Evolutionary conservation across 2,113 vertebrate genomes (phyloP).

Genomic region (Poicephalus gulielmi): DNA sequence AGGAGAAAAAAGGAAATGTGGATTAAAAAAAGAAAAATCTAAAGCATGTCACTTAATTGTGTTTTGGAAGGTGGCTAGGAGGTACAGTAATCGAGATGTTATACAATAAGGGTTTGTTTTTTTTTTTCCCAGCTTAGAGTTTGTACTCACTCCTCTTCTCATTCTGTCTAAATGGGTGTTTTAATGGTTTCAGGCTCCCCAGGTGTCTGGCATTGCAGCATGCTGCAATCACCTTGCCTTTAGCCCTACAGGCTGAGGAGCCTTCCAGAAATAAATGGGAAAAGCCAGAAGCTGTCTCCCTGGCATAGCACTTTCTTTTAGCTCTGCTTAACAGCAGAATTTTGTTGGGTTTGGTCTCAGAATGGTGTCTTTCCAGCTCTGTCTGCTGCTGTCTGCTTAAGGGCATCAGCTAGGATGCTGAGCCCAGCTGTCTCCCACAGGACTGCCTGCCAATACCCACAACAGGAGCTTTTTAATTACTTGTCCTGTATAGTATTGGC

Average conservation of each 20-base stretch:
- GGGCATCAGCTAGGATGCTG: not conserved
- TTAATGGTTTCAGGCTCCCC: slow-evolving; percentile 15
- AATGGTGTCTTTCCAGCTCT: not conserved
- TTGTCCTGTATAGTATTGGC: not conserved
- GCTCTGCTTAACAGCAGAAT: not conserved
- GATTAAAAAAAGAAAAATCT: not conserved
- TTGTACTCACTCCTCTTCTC: not conserved
- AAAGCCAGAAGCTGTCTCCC: slow-evolving; percentile 38
- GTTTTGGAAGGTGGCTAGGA: not conserved
- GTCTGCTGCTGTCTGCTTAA: not conserved
- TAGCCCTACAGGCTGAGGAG: not conserved
- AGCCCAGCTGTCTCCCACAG: not conserved
- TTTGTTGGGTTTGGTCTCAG: not conserved
- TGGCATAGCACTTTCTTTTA: not conserved
- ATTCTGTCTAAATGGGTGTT: not conserved
- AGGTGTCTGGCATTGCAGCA: not conserved
- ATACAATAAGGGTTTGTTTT: not conserved
- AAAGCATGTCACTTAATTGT: not conserved
- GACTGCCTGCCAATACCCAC: not conserved
- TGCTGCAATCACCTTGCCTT: slow-evolving; percentile 48
- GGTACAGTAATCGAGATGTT: not conserved
- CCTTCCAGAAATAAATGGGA: slow-evolving; percentile 28
- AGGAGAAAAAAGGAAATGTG: not conserved
- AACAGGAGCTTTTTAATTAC: not conserved
- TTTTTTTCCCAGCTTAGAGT: not conserved